Conservation (phyloP, 64 coral and sea anemone species). For the Actinia equina region DNA sequence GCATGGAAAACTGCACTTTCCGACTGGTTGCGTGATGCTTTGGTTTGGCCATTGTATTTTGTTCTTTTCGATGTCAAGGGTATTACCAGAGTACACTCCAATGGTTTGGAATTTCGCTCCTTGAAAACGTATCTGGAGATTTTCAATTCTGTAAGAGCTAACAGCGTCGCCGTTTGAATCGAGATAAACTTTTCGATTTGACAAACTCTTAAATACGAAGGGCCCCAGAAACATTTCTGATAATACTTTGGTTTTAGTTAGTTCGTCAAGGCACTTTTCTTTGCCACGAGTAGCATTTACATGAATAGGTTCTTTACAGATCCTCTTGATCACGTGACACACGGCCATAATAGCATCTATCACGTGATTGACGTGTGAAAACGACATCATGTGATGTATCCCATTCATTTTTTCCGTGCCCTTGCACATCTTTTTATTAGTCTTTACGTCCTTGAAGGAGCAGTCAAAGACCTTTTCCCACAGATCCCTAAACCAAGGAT, state of each 20-base stretch:
- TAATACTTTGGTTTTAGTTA: constrained; percentile 21
- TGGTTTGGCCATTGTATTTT: constrained; percentile 33
- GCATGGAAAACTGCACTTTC: constrained; percentile 40
- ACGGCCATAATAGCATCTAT: constrained; percentile 59
- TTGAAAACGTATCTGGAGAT: constrained; percentile 3
- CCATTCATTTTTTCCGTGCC: neutral
- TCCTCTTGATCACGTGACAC: constrained; percentile 32
- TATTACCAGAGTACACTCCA: constrained; percentile 32
- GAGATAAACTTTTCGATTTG: constrained; percentile 28
- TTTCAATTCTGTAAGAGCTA: constrained; percentile 44
- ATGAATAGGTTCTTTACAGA: neutral
- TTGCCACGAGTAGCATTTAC: neutral
- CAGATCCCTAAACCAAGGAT: constrained; percentile 21
- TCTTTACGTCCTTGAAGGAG: neutral
- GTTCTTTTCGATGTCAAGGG: constrained; percentile 3
- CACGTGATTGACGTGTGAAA: constrained; percentile 31
- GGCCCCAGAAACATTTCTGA: constrained; percentile 19
- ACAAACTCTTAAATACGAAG: constrained; percentile 31
- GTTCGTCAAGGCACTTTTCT: neutral
- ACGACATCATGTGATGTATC: neutral
- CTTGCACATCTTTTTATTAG: neutral
- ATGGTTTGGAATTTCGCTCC: constrained; percentile 5
- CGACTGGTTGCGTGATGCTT: neutral
- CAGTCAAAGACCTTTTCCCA: constrained; percentile 44
- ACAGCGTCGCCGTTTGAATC: constrained; percentile 42